These are phyloP conservation scores for Tupaia tana DNA, from an alignment of 2,113 vertebrate genomes.

Conservation along the genomic window DNA sequence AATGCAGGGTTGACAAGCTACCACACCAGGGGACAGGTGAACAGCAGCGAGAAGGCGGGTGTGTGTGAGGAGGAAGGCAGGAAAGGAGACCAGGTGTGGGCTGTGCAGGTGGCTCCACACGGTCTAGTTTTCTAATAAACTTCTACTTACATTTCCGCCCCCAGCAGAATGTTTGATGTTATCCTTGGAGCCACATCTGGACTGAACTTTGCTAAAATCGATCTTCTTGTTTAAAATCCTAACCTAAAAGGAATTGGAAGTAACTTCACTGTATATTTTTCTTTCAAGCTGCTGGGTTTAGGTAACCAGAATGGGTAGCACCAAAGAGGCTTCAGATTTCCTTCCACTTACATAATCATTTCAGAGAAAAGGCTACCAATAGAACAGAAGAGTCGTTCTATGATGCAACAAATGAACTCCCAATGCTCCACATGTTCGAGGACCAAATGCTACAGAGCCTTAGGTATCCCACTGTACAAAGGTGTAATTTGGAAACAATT, in stretches of 20 bases:
- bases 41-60: constrained; percentile 61
- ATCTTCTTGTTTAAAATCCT: constrained; percentile 97
- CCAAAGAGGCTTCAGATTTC: not conserved
- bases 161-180: constrained; percentile 93
- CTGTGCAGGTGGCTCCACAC: constrained; percentile 68
- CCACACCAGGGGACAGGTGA: constrained; percentile 39
- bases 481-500: not conserved
- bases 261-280: constrained; percentile 83
- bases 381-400: not conserved
- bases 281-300: not conserved
- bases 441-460: not conserved
- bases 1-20: constrained; percentile 64
- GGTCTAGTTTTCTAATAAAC: constrained; percentile 68
- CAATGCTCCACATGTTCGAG: not conserved
- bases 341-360: not conserved
- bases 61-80: constrained; percentile 45
- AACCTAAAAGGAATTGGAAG: constrained; percentile 93
- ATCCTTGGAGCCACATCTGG: constrained; percentile 96
- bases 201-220: constrained; percentile 93
- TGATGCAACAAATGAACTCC: not conserved
- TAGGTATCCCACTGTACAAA: not conserved
- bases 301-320: not conserved
- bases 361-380: constrained; percentile 15
- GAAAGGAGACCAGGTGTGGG: constrained; percentile 64
- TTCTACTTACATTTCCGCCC: constrained; percentile 95